Evolutionary conservation across 2,113 vertebrate genomes (phyloP).

Genomic region (Dryoscopus gambensis): DNA sequence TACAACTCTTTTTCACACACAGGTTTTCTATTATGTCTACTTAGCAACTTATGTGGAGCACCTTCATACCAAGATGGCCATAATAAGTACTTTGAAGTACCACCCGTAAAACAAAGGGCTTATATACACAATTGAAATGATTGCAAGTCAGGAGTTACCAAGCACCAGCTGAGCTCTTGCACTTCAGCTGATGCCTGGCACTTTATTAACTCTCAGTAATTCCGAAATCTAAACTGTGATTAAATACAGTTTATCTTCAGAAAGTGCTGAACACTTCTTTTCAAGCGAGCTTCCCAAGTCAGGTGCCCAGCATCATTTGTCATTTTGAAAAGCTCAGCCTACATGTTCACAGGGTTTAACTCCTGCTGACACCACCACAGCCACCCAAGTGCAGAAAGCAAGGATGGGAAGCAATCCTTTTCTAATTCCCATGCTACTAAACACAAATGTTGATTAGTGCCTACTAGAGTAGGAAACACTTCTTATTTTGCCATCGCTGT

Average conservation of each 20-base stretch:
- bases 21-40: background rate
- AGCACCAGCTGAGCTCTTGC: background rate
- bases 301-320: background rate
- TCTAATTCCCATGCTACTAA: background rate
- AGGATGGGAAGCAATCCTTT: background rate
- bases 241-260: background rate
- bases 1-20: slow-evolving; percentile 14
- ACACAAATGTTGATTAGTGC: background rate
- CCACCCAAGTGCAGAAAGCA: background rate
- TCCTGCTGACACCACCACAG: background rate
- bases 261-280: background rate
- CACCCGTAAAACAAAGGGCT: slow-evolving; percentile 30
- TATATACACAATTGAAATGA: background rate
- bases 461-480: background rate
- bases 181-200: background rate
- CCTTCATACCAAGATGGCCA: slow-evolving; percentile 32
- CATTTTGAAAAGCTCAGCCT: background rate
- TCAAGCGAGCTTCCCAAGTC: background rate
- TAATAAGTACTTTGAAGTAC: slow-evolving; percentile 35
- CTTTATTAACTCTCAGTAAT: background rate
- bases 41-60: slow-evolving; percentile 4
- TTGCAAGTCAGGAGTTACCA: background rate
- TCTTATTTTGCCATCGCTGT: background rate
- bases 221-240: background rate
- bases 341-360: background rate